Conservation (phyloP, 2,113 vertebrate species). For the Lamprotornis superbus region DNA sequence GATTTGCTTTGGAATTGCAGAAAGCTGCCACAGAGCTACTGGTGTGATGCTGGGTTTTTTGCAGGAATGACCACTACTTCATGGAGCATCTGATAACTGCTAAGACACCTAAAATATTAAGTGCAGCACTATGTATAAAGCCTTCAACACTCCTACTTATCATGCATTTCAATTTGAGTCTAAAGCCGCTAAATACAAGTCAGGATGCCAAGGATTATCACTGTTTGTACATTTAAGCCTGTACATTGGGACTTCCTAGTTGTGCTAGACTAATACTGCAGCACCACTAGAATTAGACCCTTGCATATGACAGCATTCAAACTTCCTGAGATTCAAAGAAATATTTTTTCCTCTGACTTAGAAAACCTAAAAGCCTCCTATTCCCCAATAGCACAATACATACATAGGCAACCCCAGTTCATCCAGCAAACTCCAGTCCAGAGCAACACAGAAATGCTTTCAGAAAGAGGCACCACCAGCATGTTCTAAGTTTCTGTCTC, state of each 20-base stretch:
- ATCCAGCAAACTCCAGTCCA: not conserved
- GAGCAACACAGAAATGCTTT: not conserved
- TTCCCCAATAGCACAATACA: not conserved
- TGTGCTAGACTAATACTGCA: not conserved
- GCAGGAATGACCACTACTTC: not conserved
- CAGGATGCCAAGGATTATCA: not conserved
- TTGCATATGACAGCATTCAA: not conserved
- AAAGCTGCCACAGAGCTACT: not conserved
- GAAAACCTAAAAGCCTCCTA: not conserved
- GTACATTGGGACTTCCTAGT: not conserved
- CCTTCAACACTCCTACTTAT: not conserved
- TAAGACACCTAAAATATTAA: not conserved
- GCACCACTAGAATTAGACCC: not conserved
- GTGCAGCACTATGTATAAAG: not conserved
- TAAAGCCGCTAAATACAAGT: not conserved
- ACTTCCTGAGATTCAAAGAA: not conserved
- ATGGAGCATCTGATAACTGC: not conserved
- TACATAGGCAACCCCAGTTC: not conserved
- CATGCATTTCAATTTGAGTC: not conserved
- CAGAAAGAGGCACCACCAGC: not conserved
- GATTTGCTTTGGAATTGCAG: not conserved
- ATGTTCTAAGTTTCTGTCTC: not conserved
- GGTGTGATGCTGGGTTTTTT: fast-evolving
- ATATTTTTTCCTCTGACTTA: not conserved
- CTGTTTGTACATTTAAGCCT: not conserved